Evolutionary conservation across 1,140 invertebrate genomes (phyloP), one percentile per base, ranked within the genome.

Genomic region (Meloidogyne exigua): DNA sequence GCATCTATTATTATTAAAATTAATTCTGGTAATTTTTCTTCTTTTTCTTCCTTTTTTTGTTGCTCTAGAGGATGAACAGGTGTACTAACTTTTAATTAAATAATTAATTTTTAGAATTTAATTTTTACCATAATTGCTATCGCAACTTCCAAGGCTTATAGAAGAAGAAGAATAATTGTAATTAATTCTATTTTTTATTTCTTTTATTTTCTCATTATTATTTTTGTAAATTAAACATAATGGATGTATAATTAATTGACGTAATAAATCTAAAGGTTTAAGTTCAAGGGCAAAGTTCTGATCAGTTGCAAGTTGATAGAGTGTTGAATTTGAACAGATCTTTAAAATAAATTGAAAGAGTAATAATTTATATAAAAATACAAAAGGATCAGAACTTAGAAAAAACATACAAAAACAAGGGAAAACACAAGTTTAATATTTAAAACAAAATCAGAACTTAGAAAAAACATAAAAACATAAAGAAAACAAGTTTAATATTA

Each of bases 261-360:
- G 49, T 63, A 82, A 83, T 23, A 82, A 64, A 39, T 82, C 77
- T 23, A 74, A 32, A 1, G 81, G 80, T 21, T 57, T 26, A n/a
- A 83, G n/a, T 69, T 32, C 11, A 83, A 57, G 21, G 3, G 18
- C 4, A n/a, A 12, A 57, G 1, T 57, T 4, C 5, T 2, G 9
- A 7, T 57, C 9, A 11, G 39, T 73, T 21, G 74, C 42, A 39
- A 81, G 64, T 36, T 78, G 42, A 67, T 68, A 36, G 5, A 82
- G 79, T 42, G 57, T 44, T 13, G 39, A 18, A 57, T 83, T 66
- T 25, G 66, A 42, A 15, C 68, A 23, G 21, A 82, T 73, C 71
- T 62, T 18, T 39, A 39, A 68, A n/a, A n/a, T n/a, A n/a, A n/a
- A n/a, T n/a, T n/a, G n/a, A n/a, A n/a, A n/a, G n/a, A n/a, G n/a